Conservation (phyloP, 1,140 invertebrate genomes). For the Papilio aristodemus region DNA sequence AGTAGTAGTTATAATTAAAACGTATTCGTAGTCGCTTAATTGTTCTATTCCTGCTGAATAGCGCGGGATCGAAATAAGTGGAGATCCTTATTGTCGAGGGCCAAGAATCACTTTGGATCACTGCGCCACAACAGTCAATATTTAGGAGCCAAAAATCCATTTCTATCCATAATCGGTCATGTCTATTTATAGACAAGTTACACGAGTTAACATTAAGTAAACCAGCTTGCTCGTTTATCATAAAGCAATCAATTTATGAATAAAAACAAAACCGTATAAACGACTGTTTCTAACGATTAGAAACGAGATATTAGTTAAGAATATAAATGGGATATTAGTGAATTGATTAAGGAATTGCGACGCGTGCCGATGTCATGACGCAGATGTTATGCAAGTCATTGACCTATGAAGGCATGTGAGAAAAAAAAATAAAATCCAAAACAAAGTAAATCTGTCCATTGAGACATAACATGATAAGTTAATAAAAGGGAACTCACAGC, state of each 20-base stretch:
- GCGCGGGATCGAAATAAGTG: too few species aligned
- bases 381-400: constrained; percentile 3
- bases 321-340: constrained; percentile 17
- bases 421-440: not conserved
- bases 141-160: too few species aligned
- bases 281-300: constrained; percentile 1
- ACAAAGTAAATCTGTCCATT: too few species aligned
- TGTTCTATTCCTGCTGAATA: too few species aligned
- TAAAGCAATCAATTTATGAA: not conserved
- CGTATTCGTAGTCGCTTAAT: too few species aligned
- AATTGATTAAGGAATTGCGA: constrained; percentile 9
- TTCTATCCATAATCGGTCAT: too few species aligned
- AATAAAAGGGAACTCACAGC: too few species aligned
- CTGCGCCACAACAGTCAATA: too few species aligned
- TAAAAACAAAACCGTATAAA: not conserved
- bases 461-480: too few species aligned
- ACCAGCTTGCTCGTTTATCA: not conserved
- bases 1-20: not conserved
- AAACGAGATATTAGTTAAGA: constrained; percentile 1
- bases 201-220: not conserved
- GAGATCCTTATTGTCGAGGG: too few species aligned
- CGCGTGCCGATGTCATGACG: constrained; percentile 17
- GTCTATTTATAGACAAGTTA: too few species aligned
- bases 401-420: not conserved
- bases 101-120: too few species aligned